These are phyloP conservation scores for Scleropages formosus DNA, from an alignment of 2,797 vertebrate species.

Conservation along the genomic window DNA sequence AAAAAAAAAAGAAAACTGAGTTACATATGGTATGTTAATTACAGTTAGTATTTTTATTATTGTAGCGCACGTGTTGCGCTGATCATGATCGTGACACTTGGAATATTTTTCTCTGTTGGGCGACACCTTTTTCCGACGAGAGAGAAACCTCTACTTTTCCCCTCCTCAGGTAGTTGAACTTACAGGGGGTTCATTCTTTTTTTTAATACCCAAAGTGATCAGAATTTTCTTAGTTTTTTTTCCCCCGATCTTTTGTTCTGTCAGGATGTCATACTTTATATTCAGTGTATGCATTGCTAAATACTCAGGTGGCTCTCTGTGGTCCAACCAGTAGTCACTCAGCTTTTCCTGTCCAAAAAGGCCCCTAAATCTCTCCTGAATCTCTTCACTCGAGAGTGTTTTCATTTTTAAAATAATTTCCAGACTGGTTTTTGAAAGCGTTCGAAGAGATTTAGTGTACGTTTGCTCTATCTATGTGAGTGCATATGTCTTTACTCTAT, in stretches of 20 bases:
- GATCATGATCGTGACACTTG: too few relatives aligned
- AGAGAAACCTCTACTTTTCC: neutral
- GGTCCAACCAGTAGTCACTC: neutral
- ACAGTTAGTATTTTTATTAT: neutral
- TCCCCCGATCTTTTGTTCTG: slow-evolving; percentile 21
- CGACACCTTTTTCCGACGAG: too few relatives aligned
- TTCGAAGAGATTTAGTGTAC: neutral
- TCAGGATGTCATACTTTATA: slow-evolving; percentile 20
- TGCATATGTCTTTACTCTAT: neutral
- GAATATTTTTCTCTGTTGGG: too few relatives aligned
- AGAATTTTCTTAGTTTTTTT: neutral
- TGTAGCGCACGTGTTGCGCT: neutral
- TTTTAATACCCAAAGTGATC: slow-evolving; percentile 11
- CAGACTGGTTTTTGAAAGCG: neutral
- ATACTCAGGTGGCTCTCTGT: neutral
- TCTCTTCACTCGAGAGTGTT: neutral
- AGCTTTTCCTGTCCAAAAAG: neutral
- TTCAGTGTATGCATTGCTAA: neutral
- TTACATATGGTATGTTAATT: neutral
- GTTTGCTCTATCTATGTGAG: neutral
- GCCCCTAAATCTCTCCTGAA: slow-evolving; percentile 3
- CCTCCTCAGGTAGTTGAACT: slow-evolving; percentile 12
- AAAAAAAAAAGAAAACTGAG: neutral
- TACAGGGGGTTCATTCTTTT: slow-evolving; percentile 28
- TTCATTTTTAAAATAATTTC: neutral